Evolutionary conservation across 1,140 invertebrate species (phyloP), one percentile per base, ranked within the genome.

Genomic region (Thereuonema tuberculata): DNA sequence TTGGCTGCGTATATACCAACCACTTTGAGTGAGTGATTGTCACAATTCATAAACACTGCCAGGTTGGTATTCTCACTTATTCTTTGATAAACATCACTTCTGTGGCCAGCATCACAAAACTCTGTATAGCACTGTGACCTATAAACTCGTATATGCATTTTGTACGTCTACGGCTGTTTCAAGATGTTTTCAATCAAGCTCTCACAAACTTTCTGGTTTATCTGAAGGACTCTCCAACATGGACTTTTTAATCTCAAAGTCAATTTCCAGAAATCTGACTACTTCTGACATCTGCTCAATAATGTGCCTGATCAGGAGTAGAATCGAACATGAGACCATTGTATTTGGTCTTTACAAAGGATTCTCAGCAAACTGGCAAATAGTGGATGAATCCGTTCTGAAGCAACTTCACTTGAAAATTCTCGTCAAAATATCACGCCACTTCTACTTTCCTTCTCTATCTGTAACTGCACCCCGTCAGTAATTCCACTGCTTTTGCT

Each of bases 371-470:
- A 24, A 60, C 14, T 23, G 14, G 57, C 24, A 26, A 60, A n/a
- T n/a, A n/a, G n/a, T n/a, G n/a, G n/a, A n/a, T 60, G 27, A 56
- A 29, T 29, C 27, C 50, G 31, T 60, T 60, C 31, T 60, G 56
- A 23, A 58, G n/a, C n/a, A n/a, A n/a, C n/a, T n/a, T n/a, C 49
- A 17, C 5, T 21, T 56, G 54, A 24, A 37, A 46, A 59, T 59
- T 46, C 29, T 59, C 47, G 46, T 55, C 53, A 55, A 55, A 2
- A 14, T 52, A 20, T 54, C 21, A 24, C 58, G 53, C 53, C 56
- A 2, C 28, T 56, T 25, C n/a, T 31, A 26, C 27, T 29, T 54
- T 21, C 20, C 15, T 9, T 60, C 23, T 29, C 17, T 2, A 24
- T 50, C 28, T 54, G 25, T n/a, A 23, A 24, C 25, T n/a, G 21